Evolutionary conservation across 2,113 vertebrate genomes (phyloP), one percentile per base, ranked within the genome.

Genomic region (Willisornis vidua): DNA sequence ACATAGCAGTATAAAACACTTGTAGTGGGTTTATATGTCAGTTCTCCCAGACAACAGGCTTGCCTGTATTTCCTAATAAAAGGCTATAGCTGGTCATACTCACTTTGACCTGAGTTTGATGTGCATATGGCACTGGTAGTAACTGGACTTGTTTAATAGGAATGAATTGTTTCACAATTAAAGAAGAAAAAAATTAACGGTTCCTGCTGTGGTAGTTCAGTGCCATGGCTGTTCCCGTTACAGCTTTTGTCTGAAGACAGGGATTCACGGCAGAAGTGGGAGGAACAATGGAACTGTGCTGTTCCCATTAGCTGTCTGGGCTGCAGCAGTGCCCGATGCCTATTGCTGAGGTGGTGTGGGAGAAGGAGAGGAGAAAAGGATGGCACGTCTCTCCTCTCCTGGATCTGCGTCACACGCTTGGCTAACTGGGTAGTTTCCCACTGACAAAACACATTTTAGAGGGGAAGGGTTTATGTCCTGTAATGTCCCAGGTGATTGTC

Each of bases 131-230:
- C 66, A 76, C 13, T 86, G 67, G 66, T 70, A 65, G 84, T 94
- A 84, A 89, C 86, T 41, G 65, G 83, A 39, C 86, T 93, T 81
- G 79, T 90, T 95, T 94, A 93, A 96, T 90, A 92, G 96, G 85
- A 87, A 86, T 35, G 76, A 63, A 66, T 81, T 94, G 86, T 84
- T 94, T 93, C 72, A 71, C 88, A 90, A 55, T 83, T 88, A 91
- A 85, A 84, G 43, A 70, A 76, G 85, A 71, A 92, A 65, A 83
- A 83, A 78, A 59, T 23, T 80, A 90, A 55, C 48, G 66, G 46
- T 85, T 90, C 54, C 75, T 86, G 92, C 83, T 80, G 81, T 52
- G 79, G 78, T 62, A 39, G 49, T 71, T 80, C 86, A 90, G 51
- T 62, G 14, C 67, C 3, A 2, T 8, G 51, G 41, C 75, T 73